A percentile compares a stretch with the other conserved stretches of the same genome.
Conservation (phyloP, 2,113 vertebrate genomes). For the Epinephelus fuscoguttatus region DNA sequence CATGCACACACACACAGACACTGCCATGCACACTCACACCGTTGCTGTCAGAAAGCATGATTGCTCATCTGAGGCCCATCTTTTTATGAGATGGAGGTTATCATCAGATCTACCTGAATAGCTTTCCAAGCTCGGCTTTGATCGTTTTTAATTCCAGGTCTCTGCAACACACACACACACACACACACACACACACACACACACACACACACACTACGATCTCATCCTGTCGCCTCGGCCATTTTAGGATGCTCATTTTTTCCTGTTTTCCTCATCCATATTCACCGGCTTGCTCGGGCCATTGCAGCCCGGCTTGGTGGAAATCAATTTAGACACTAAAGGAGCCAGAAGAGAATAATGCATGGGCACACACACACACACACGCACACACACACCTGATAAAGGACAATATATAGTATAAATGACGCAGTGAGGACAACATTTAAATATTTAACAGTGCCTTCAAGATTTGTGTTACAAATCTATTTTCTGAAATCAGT, state of each 20-base stretch:
- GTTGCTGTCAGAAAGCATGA: conserved; percentile 71
- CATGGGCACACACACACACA: conserved; percentile 20
- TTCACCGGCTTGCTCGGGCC: conserved; percentile 70
- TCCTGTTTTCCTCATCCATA: conserved; percentile 75
- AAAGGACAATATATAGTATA: conserved; percentile 1
- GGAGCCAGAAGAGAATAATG: conserved; percentile 44
- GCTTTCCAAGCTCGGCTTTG: conserved; percentile 75
- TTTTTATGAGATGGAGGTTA: conserved; percentile 84
- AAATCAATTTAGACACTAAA: conserved; percentile 77
- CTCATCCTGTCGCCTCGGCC: conserved; percentile 60
- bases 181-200: conserved; percentile 19
- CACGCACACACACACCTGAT: conserved; percentile 4
- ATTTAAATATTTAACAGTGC: background rate
- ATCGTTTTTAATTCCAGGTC: conserved; percentile 84
- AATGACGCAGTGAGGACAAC: background rate
- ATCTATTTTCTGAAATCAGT: background rate
- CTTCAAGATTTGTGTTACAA: background rate
- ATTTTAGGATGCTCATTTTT: conserved; percentile 64
- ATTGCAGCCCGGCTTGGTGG: conserved; percentile 59
- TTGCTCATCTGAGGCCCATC: conserved; percentile 87
- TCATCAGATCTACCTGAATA: conserved; percentile 84
- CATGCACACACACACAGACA: conserved; percentile 15
- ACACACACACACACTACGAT: conserved; percentile 28
- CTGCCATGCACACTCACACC: conserved; percentile 50
- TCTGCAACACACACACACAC: conserved; percentile 27